phyloP scores from a whole-genome alignment of 2,888 invertebrate species.

The Perithous albicinctus region DNA sequence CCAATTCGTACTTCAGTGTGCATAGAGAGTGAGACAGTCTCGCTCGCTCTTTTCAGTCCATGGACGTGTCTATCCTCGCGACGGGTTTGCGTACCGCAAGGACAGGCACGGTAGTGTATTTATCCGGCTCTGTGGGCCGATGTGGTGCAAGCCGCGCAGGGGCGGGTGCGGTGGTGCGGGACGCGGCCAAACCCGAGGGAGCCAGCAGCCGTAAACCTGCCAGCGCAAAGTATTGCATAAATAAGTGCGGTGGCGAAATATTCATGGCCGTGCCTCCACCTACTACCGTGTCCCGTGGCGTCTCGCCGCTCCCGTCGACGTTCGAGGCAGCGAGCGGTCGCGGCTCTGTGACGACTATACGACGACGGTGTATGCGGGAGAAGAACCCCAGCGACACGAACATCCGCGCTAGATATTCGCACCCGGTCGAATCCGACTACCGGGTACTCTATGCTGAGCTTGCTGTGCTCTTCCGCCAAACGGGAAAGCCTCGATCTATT shows the following conservation, averaged over 20 bases:
- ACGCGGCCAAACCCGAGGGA: slow-evolving; percentile 72
- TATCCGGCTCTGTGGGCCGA: slow-evolving; percentile 64
- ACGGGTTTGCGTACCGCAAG: slow-evolving; percentile 43
- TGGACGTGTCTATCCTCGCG: slow-evolving; percentile 24
- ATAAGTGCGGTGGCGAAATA: slow-evolving; percentile 84
- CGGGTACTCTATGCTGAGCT: slow-evolving; percentile 27
- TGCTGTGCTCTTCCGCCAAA: slow-evolving; percentile 34
- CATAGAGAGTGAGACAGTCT: background rate
- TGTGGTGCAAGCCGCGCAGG: slow-evolving; percentile 35
- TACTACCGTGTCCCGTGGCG: slow-evolving; percentile 53
- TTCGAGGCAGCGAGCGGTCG: slow-evolving; percentile 27
- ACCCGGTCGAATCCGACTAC: slow-evolving; percentile 39
- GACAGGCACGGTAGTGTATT: slow-evolving; percentile 65
- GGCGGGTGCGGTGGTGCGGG: slow-evolving; percentile 36
- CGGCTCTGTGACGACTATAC: slow-evolving; percentile 37
- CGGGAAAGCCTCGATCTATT: slow-evolving; percentile 82
- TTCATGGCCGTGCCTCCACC: slow-evolving; percentile 81
- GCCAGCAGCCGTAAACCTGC: slow-evolving; percentile 82
- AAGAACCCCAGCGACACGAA: slow-evolving; percentile 50
- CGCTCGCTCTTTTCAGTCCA: background rate
- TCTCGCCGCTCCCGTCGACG: slow-evolving; percentile 77
- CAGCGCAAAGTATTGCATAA: slow-evolving; percentile 85
- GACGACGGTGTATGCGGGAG: slow-evolving; percentile 28
- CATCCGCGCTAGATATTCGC: slow-evolving; percentile 57
- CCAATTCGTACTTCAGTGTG: background rate